Percentiles rank a stretch among this genome's conserved stretches.
These are phyloP conservation scores for Montipora sp. DNA, from an alignment of 64 coral and sea anemone species.

Conservation along the genomic window DNA sequence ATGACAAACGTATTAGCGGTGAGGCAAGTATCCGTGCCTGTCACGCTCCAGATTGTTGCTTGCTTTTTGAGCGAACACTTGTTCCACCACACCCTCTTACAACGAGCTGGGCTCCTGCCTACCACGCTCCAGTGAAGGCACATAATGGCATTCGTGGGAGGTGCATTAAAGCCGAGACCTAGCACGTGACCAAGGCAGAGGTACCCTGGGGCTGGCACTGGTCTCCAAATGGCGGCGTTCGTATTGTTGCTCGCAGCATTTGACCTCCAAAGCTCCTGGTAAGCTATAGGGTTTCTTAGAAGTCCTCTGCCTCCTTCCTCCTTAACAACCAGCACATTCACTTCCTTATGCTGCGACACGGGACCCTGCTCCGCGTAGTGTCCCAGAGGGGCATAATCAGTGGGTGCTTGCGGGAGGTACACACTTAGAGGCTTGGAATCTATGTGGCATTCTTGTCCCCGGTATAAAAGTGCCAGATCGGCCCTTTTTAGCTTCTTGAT, in stretches of 20 bases:
- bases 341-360: neutral
- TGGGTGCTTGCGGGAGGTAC: slow-evolving; percentile 83
- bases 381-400: slow-evolving; percentile 67
- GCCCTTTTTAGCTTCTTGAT: slow-evolving; percentile 50
- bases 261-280: slow-evolving; percentile 65
- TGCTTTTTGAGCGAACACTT: slow-evolving; percentile 53
- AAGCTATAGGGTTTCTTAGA: slow-evolving; percentile 56
- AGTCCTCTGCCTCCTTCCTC: slow-evolving; percentile 63
- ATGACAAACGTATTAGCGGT: slow-evolving; percentile 80
- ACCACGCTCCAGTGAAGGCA: slow-evolving; percentile 88
- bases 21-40: slow-evolving; percentile 51
- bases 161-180: slow-evolving; percentile 42
- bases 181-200: slow-evolving; percentile 80
- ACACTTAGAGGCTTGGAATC: slow-evolving; percentile 69
- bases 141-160: slow-evolving; percentile 63
- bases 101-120: slow-evolving; percentile 16
- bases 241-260: slow-evolving; percentile 35
- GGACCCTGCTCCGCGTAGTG: slow-evolving; percentile 68
- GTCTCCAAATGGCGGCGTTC: slow-evolving; percentile 63
- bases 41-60: slow-evolving; percentile 67
- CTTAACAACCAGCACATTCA: slow-evolving; percentile 67
- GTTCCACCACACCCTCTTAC: slow-evolving; percentile 66
- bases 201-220: slow-evolving; percentile 78
- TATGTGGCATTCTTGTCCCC: slow-evolving; percentile 31
- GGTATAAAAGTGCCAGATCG: slow-evolving; percentile 70